Evolutionary conservation across 2,113 vertebrate genomes (phyloP).

Genomic region (Sterrhoptilus dennistouni): DNA sequence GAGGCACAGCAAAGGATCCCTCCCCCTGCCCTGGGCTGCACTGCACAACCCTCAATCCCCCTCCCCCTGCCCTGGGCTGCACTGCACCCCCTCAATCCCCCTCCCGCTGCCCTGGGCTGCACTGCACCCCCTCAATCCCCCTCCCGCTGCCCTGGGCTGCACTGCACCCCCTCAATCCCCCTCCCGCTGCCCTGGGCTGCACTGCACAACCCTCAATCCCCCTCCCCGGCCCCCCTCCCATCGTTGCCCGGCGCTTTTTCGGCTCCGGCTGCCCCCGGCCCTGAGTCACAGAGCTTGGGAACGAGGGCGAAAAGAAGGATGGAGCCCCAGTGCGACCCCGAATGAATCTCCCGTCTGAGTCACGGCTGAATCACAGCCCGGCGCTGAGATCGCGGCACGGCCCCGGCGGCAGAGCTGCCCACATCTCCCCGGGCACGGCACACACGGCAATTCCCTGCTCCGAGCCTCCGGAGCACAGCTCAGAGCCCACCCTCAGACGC

Average conservation of each 20-base stretch:
- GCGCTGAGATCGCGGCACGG: background rate
- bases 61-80: too few relatives aligned
- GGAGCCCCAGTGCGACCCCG: background rate
- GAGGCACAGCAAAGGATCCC: background rate
- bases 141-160: too few relatives aligned
- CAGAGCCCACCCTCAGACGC: accelerated
- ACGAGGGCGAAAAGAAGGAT: background rate
- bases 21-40: background rate
- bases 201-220: accelerated
- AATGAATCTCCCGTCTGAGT: background rate
- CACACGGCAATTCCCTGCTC: background rate
- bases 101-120: background rate
- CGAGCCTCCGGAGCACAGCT: accelerated
- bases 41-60: background rate
- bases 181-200: background rate
- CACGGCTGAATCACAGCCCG: background rate
- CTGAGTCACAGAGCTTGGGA: background rate
- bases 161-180: accelerated
- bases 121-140: background rate
- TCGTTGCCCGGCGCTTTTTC: background rate
- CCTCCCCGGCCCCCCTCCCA: background rate
- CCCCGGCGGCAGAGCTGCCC: background rate
- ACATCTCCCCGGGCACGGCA: accelerated
- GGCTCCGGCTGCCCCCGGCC: background rate
- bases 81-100: background rate